Base-by-base conservation (phyloP, 2,888 invertebrate species). In the Loripinus fragilis region DNA sequence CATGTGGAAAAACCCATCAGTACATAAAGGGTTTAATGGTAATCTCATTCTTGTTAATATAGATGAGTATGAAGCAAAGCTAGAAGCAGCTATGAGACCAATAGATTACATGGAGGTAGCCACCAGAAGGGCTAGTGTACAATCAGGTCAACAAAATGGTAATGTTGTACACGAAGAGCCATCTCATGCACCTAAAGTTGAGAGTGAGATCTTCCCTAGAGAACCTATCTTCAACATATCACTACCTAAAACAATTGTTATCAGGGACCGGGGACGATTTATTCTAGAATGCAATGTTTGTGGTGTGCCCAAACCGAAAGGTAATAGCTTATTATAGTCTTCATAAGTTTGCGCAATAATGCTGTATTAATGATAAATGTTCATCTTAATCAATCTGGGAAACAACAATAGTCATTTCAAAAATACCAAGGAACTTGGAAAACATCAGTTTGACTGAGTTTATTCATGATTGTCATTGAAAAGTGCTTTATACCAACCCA, bases 291-390 rank as follows among this genome's bases (percentile, higher is more conserved):
- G 84, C 41, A 72, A 78, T n/a, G 80, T 77, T 28, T 73, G 74
- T 30, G 86, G 86, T 45, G 72, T 76, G n/a, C 87, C 86, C 17
- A 83, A 74, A 71, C 86, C 86, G n/a, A 78, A 71, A 76, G 86
- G 87, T 87, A 60, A 55, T 17, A n/a, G n/a, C n/a, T n/a, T n/a
- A n/a, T n/a, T n/a, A n/a, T n/a, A n/a, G n/a, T n/a, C n/a, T n/a
- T n/a, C n/a, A n/a, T n/a, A n/a, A n/a, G n/a, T n/a, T n/a, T n/a
- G n/a, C n/a, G n/a, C n/a, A n/a, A n/a, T n/a, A n/a, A n/a, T n/a
- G n/a, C n/a, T n/a, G n/a, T n/a, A n/a, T n/a, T n/a, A n/a, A n/a
- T n/a, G n/a, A n/a, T n/a, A n/a, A n/a, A n/a, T n/a, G n/a, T n/a
- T n/a, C n/a, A n/a, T n/a, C n/a, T n/a, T n/a, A n/a, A n/a, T n/a